Evolutionary conservation across 1,140 invertebrate species (phyloP).

Genomic region (Macrobrachium nipponense): DNA sequence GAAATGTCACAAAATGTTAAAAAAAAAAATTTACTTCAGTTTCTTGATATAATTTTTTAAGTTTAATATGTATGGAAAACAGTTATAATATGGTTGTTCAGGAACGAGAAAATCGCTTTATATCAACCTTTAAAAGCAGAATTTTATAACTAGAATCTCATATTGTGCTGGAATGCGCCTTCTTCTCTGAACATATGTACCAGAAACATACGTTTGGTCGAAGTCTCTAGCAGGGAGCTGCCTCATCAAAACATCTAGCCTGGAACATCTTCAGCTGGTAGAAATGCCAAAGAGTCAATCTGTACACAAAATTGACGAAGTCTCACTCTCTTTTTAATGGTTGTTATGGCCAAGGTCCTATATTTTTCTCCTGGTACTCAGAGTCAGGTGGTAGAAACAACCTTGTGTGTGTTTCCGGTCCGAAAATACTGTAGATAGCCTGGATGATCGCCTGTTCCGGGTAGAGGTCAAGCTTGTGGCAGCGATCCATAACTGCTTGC

Average conservation of each 20-base stretch:
- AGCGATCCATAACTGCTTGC: too few species aligned
- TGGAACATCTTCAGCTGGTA: slow-evolving; percentile 32
- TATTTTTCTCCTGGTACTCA: slow-evolving; percentile 13
- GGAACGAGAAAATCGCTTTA: slow-evolving; percentile 16
- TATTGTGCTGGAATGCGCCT: slow-evolving; percentile 8
- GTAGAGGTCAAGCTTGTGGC: too few species aligned
- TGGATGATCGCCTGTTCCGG: too few species aligned
- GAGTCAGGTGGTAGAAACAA: slow-evolving; percentile 26
- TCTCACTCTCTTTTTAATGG: background rate
- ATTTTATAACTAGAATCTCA: too few species aligned
- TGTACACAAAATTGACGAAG: slow-evolving; percentile 15
- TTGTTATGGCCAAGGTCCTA: slow-evolving; percentile 7
- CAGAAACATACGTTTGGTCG: slow-evolving; percentile 34
- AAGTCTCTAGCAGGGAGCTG: slow-evolving; percentile 32
- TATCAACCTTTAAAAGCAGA: slow-evolving; percentile 9
- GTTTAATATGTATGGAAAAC: background rate
- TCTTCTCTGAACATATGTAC: slow-evolving; percentile 36
- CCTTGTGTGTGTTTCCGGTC: too few species aligned
- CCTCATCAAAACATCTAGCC: slow-evolving; percentile 26
- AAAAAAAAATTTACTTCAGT: background rate
- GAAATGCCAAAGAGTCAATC: slow-evolving; percentile 26
- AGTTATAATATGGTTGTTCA: background rate
- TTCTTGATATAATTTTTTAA: background rate
- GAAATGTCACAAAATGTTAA: background rate
- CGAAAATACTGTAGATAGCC: too few species aligned